A percentile compares a stretch with the other conserved stretches of the same genome.
Conservation (phyloP, 1,140 invertebrate genomes). For the Neodiprion fabricii region DNA sequence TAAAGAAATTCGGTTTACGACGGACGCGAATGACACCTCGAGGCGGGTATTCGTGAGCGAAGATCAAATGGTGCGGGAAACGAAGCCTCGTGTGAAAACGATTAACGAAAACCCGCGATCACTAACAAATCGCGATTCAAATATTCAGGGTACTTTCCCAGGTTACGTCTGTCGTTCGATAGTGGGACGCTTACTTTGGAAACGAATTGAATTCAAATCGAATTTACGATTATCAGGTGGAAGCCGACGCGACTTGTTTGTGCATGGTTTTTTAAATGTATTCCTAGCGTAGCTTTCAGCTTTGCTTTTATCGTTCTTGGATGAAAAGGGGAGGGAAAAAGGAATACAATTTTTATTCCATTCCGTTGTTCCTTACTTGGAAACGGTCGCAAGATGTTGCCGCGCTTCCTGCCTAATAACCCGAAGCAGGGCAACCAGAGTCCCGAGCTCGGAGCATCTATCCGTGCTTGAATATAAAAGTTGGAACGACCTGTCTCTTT, state of each 20-base stretch:
- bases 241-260: background rate
- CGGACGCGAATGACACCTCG: no score
- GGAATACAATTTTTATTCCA: no score
- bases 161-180: background rate
- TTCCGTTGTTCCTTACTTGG: background rate
- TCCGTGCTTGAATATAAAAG: background rate
- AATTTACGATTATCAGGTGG: slow-evolving; percentile 2
- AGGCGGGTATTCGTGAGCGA: no score
- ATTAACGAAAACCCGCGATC: background rate
- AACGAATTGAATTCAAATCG: background rate
- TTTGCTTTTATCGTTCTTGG: no score
- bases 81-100: no score
- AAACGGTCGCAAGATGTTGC: background rate
- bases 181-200: background rate
- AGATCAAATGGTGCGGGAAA: no score
- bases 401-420: background rate
- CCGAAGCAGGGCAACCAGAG: background rate
- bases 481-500: background rate
- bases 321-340: no score
- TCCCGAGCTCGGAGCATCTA: background rate
- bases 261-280: background rate
- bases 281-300: background rate
- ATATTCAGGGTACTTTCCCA: background rate
- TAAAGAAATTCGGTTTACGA: no score
- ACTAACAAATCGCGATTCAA: background rate